Conservation (phyloP, 2,113 vertebrate genomes). For the Peromyscus californicus region DNA sequence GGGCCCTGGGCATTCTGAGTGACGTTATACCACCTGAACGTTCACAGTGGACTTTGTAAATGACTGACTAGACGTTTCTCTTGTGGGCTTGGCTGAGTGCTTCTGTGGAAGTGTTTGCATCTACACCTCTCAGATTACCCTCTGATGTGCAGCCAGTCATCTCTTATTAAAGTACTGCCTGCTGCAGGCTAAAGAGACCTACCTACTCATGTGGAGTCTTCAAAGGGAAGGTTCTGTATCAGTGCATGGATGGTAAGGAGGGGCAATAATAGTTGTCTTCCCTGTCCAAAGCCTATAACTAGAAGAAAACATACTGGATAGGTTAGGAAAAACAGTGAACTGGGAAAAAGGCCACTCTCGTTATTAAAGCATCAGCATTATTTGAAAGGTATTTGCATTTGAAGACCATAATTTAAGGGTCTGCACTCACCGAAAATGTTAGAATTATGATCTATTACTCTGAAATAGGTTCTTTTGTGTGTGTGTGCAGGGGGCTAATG, state of each 20-base stretch:
- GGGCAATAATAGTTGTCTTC: neutral
- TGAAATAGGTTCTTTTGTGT: neutral
- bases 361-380: constrained; percentile 21
- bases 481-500: neutral
- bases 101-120: neutral
- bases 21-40: neutral
- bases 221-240: neutral
- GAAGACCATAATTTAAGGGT: neutral
- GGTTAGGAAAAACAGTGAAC: neutral
- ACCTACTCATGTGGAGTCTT: neutral
- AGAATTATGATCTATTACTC: neutral
- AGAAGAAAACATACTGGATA: neutral
- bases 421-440: neutral
- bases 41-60: neutral
- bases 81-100: neutral
- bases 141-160: neutral
- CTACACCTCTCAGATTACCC: neutral
- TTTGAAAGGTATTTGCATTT: constrained; percentile 15
- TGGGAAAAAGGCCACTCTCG: neutral
- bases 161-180: neutral
- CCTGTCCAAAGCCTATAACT: neutral
- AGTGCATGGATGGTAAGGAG: neutral
- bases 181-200: neutral
- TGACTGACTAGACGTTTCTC: neutral
- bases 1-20: neutral